Evolutionary conservation across 2,113 vertebrate genomes (phyloP), one percentile per base, ranked within the genome.

Genomic region (Collichthys lucidus): DNA sequence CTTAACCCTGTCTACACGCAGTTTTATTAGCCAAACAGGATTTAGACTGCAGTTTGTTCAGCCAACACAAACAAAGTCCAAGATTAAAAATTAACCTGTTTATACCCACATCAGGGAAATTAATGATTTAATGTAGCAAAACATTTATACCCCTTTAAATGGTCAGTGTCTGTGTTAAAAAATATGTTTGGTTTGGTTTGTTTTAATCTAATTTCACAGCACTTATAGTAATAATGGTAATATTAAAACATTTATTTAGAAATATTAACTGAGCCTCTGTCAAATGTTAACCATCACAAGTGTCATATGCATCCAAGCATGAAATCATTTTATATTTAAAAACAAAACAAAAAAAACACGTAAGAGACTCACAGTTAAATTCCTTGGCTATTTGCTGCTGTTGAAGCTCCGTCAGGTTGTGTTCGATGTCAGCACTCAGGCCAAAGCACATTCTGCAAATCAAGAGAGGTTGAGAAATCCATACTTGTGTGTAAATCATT

Each of bases 391-490:
- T 52, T 49, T 90, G 87, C 81, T 83, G 88, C 53, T 79, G 90
- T 67, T 92, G 92, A 79, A 88, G 87, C 3, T 55, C 94, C 75
- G 91, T 95, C 91, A 96, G 91, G 80, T 91, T 95, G 74, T 95
- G 97, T 24, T 96, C 95, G 93, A 96, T 92, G 77, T 96, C 90
- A 1, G 94, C 91, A 70, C 96, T 95, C 59, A 97, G 90, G 24
- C 89, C 94, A 82, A 97, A 96, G 91, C 95, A 96, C 85, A 94
- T 76, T 70, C 97, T 98, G 89, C 29, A 93, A 91, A 72, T 87
- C 65, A 89, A 56, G 61, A 82, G 44, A 83, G 73, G 56, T 79
- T 88, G 69, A 89, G 72, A 86, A 85, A 89, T 78, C 31, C 67
- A 73, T 49, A 80, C 1, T n/a, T n/a, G 56, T 17, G 10, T 59